These are phyloP conservation scores for Ceratosolen fusciceps DNA, from an alignment of 1,140 invertebrate genomes.

Conservation along the genomic window DNA sequence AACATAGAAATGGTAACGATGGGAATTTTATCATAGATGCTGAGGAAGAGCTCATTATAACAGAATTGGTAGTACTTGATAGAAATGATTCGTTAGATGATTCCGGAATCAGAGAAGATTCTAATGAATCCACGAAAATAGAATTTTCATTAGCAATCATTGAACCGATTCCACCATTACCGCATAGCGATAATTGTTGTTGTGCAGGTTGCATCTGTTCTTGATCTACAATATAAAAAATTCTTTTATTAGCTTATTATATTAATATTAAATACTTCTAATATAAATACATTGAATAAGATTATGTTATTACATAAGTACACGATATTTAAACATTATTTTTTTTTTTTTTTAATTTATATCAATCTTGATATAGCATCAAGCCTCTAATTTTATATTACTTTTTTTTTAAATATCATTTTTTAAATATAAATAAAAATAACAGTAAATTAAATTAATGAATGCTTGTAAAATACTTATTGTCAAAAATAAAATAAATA, in stretches of 20 bases:
- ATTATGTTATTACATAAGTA: too few relatives aligned
- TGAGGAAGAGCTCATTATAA: background rate
- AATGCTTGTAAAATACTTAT: too few relatives aligned
- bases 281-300: too few relatives aligned
- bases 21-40: slow-evolving; percentile 38
- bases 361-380: too few relatives aligned
- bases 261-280: background rate
- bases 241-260: background rate
- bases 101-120: background rate
- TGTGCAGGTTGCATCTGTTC: slow-evolving; percentile 41
- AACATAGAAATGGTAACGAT: slow-evolving; percentile 53
- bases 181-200: slow-evolving; percentile 56
- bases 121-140: slow-evolving; percentile 4
- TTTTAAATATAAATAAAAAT: too few relatives aligned
- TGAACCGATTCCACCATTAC: slow-evolving; percentile 56
- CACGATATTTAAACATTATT: too few relatives aligned
- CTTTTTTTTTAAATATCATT: too few relatives aligned
- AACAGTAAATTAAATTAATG: too few relatives aligned
- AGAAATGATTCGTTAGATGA: slow-evolving; percentile 31
- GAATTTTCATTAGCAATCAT: slow-evolving; percentile 41
- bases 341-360: too few relatives aligned
- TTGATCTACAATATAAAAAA: slow-evolving; percentile 36
- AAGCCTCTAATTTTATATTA: too few relatives aligned
- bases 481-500: too few relatives aligned
- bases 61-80: background rate